Evolutionary conservation across 2,888 invertebrate genomes (phyloP).

Genomic region (Nebria salina): DNA sequence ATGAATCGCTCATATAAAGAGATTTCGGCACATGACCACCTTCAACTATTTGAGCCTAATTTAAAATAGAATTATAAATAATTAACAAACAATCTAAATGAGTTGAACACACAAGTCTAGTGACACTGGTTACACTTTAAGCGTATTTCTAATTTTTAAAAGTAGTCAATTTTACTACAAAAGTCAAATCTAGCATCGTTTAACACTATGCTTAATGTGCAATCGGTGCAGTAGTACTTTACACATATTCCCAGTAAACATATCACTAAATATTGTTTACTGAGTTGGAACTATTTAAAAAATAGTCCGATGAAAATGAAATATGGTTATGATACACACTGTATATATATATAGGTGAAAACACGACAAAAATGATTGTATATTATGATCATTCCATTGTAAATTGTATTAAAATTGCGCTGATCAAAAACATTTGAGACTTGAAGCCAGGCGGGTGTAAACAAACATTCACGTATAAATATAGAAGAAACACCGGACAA

Average conservation of each 20-base stretch:
- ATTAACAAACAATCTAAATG: not conserved
- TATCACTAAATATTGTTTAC: too few species aligned
- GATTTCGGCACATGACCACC: slow-evolving; percentile 91
- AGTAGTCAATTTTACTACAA: too few species aligned
- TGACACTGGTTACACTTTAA: slow-evolving; percentile 2
- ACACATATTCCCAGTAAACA: too few species aligned
- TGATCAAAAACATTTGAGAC: slow-evolving; percentile 11
- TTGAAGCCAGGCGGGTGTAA: slow-evolving; percentile 32
- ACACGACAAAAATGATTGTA: slow-evolving; percentile 28
- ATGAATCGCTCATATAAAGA: slow-evolving; percentile 76
- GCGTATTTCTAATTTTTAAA: too few species aligned
- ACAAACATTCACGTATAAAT: slow-evolving; percentile 35
- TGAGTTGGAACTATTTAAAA: too few species aligned
- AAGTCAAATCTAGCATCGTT: too few species aligned
- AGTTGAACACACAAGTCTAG: not conserved
- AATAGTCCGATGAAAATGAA: too few species aligned
- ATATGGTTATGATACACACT: not conserved
- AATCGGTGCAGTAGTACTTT: too few species aligned
- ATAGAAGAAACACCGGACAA: slow-evolving; percentile 21
- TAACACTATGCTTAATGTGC: too few species aligned
- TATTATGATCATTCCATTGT: not conserved
- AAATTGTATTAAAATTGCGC: slow-evolving; percentile 5
- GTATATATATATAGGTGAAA: slow-evolving; percentile 15
- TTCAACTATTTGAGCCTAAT: slow-evolving; percentile 83
- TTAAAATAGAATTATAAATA: not conserved